Base-by-base conservation (phyloP, 1,140 invertebrate genomes). In the Oscheius sp. region DNA sequence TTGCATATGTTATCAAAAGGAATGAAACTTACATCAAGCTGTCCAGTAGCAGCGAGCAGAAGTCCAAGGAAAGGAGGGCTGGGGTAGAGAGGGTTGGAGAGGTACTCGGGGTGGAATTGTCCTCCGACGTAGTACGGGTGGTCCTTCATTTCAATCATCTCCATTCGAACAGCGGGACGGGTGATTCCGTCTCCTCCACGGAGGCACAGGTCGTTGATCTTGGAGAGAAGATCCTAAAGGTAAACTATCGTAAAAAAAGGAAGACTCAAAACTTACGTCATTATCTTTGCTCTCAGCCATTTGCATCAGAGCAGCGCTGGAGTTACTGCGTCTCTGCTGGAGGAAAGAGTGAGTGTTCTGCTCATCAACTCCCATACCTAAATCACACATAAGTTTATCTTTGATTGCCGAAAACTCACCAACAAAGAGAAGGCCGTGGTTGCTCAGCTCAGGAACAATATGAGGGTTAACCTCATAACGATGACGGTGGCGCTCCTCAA, bases 51-150 rank as follows among this genome's bases (percentile, higher is more conserved):
- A 10, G 93, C 92, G 62, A 97, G 87, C 77, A 99, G 90, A 1
- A 99, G 87, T 64, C 97, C 97, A 68, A 97, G 86, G 83, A 97
- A 99, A 2, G 94, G 94, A 2, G 96, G 92, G 35, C 93, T 96
- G 0, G 96, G 95, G 76, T 91, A 91, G 62, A 97, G 85, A 0
- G 96, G 95, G 1, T 95, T 88, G 0, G 93, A 95, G 20, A 97
- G 87, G 85, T 98, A 99, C 85, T 99, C 96, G 0, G 96, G 96
- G 86, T 99, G 96, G 85, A 92, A 99, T 85, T 99, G 97, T 0
- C 94, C 94, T 0, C 91, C 93, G 15, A 97, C 91, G 86, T 92
- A 99, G 84, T 92, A 99, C 0, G 91, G 91, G 87, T 99, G 95
- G 75, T 87, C 87, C 86, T 75, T 72, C 58, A 90, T 76, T 80